A percentile compares a stretch with the other conserved stretches of the same genome.
These are phyloP conservation scores for Lichenostomus cassidix DNA, from an alignment of 2,113 vertebrate genomes.

Conservation along the genomic window DNA sequence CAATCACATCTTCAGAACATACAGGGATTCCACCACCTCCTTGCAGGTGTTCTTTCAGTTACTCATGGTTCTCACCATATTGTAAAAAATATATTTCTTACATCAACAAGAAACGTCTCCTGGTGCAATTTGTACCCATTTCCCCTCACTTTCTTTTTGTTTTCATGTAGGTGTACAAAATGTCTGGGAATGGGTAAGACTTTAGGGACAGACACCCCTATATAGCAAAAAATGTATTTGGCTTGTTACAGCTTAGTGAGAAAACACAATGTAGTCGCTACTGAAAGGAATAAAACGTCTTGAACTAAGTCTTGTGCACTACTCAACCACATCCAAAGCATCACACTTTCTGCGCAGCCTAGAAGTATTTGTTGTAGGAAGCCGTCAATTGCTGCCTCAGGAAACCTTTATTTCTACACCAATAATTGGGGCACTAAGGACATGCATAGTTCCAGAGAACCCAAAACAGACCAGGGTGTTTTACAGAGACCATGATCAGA, in stretches of 20 bases:
- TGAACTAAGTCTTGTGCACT: not conserved
- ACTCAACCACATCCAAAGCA: not conserved
- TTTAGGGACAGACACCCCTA: not conserved
- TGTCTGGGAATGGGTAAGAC: not conserved
- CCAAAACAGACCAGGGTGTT: not conserved
- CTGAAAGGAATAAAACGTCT: not conserved
- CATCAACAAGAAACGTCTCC: not conserved
- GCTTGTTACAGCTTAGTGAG: not conserved
- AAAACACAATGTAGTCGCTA: not conserved
- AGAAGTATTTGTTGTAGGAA: not conserved
- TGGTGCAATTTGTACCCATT: not conserved
- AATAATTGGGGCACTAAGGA: not conserved
- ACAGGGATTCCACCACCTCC: not conserved
- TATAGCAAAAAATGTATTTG: rapidly evolving
- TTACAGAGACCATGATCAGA: not conserved
- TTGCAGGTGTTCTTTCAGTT: not conserved
- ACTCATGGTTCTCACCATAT: not conserved
- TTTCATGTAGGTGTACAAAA: not conserved
- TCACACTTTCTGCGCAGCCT: not conserved
- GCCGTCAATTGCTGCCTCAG: not conserved
- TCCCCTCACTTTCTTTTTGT: not conserved
- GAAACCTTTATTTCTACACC: not conserved
- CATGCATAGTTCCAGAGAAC: rapidly evolving
- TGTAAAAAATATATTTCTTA: not conserved
- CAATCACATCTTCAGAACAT: not conserved